Evolutionary conservation across 2,797 vertebrate genomes (phyloP).

Genomic region (Sebastes minor): DNA sequence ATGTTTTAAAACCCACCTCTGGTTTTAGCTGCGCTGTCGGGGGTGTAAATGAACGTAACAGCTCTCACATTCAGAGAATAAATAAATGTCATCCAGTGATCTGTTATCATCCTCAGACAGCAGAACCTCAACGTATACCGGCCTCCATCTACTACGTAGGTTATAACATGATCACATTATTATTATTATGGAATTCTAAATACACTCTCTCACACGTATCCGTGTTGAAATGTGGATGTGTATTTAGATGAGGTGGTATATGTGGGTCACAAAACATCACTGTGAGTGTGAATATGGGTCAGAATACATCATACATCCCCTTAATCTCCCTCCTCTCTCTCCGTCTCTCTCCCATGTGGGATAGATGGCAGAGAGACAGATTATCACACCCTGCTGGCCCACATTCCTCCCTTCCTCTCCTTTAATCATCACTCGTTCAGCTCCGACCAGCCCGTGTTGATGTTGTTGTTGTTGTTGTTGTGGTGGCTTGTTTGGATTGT

Average conservation of each 20-base stretch:
- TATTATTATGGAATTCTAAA: neutral
- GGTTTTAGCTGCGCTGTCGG: neutral
- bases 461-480: neutral
- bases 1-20: neutral
- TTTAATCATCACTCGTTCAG: conserved; percentile 55
- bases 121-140: neutral
- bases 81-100: neutral
- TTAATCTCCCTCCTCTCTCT: conserved; percentile 36
- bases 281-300: conserved; percentile 66
- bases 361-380: conserved; percentile 63
- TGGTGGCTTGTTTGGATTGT: neutral
- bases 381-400: conserved; percentile 73
- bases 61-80: neutral
- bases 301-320: conserved; percentile 68
- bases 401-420: conserved; percentile 53
- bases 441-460: neutral
- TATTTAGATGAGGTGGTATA: conserved; percentile 56
- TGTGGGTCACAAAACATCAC: conserved; percentile 67
- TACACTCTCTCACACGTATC: neutral
- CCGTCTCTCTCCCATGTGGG: conserved; percentile 55
- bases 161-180: neutral
- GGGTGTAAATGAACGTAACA: neutral
- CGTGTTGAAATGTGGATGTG: conserved; percentile 20
- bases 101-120: neutral
- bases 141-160: neutral